Evolutionary conservation across 2,888 invertebrate species (phyloP).

Genomic region (Unio delphinus): DNA sequence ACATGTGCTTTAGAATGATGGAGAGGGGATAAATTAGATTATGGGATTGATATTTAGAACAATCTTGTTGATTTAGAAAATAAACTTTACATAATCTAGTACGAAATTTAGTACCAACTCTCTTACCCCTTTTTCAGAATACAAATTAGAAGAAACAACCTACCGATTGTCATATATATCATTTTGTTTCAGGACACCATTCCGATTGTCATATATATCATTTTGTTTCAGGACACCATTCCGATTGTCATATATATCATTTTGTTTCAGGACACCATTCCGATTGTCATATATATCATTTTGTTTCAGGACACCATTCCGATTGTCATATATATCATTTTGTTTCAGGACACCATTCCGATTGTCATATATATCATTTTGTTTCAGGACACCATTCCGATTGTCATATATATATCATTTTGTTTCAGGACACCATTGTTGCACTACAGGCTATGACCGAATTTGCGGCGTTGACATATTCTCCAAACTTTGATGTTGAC

Average conservation of each 20-base stretch:
- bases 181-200: slow-evolving; percentile 65
- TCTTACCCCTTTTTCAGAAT: too few species aligned
- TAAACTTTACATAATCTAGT: too few species aligned
- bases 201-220: too few species aligned
- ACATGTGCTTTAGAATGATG: too few species aligned
- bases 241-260: background rate
- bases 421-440: slow-evolving; percentile 69
- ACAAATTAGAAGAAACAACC: too few species aligned
- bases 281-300: background rate
- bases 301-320: slow-evolving; percentile 65
- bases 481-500: slow-evolving; percentile 31
- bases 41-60: too few species aligned
- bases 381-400: slow-evolving; percentile 65
- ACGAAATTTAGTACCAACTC: too few species aligned
- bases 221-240: slow-evolving; percentile 65
- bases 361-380: background rate
- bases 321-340: too few species aligned
- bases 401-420: too few species aligned
- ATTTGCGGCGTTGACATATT: slow-evolving; percentile 51
- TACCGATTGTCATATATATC: background rate
- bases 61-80: too few species aligned
- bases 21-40: too few species aligned
- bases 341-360: slow-evolving; percentile 34
- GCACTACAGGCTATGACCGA: slow-evolving; percentile 68
- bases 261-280: slow-evolving; percentile 65